A percentile compares a stretch with the other conserved stretches of the same genome.
Evolutionary conservation across 1,140 invertebrate genomes (phyloP).

Genomic region (Atta cephalotes): DNA sequence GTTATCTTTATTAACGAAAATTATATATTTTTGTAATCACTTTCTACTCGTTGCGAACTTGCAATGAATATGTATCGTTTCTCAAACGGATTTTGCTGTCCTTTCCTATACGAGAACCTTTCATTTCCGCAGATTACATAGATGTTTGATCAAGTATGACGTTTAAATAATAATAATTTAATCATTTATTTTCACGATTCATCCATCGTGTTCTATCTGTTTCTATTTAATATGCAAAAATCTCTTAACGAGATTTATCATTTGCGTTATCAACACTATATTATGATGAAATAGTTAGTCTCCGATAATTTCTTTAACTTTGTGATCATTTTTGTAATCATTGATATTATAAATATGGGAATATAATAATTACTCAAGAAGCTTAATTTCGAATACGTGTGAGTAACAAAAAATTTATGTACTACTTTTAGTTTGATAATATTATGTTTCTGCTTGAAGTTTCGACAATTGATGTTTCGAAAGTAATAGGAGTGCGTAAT

Average conservation of each 20-base stretch:
- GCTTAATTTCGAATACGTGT: background rate
- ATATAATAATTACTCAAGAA: background rate
- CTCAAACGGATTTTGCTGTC: constrained; percentile 15
- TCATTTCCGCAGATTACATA: constrained; percentile 28
- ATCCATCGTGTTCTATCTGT: too few relatives aligned
- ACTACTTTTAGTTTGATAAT: background rate
- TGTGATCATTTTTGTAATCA: background rate
- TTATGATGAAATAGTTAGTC: background rate
- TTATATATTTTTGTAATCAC: constrained; percentile 35
- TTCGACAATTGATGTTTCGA: background rate
- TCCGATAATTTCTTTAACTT: background rate
- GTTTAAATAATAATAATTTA: background rate
- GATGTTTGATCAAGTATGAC: background rate
- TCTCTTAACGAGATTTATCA: background rate
- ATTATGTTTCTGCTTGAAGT: background rate
- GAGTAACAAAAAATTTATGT: constrained; percentile 1
- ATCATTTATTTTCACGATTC: constrained; percentile 8
- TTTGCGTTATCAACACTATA: background rate
- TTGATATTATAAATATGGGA: background rate
- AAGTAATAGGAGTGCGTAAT: background rate
- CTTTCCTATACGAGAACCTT: background rate
- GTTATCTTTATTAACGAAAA: constrained; percentile 65
- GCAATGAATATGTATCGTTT: constrained; percentile 26
- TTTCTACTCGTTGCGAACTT: constrained; percentile 27
- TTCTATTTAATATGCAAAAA: background rate